Conservation (phyloP, 1,140 invertebrate species). For the Mercenaria mercenaria region DNA sequence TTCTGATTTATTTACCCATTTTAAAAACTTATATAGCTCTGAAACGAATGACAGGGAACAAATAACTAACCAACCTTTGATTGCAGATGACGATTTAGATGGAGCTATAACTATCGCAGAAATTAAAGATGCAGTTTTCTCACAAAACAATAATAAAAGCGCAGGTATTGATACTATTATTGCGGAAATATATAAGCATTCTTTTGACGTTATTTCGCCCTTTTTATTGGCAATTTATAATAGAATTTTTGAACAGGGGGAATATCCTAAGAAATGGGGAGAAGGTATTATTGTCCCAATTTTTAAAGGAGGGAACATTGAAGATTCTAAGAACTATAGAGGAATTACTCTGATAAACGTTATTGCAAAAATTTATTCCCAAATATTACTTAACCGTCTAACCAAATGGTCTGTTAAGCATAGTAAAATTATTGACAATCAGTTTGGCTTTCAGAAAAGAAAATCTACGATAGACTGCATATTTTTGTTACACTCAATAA, state of each 20-base stretch:
- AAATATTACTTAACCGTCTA: constrained; percentile 27
- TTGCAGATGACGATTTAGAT: constrained; percentile 12
- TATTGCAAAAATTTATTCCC: constrained; percentile 26
- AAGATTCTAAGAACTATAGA: constrained; percentile 22
- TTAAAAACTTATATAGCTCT: background rate
- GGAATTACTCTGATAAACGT: constrained; percentile 37
- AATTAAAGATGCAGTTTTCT: background rate
- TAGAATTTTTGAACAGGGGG: background rate
- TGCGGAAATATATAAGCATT: constrained; percentile 10
- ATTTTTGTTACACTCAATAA: constrained; percentile 43
- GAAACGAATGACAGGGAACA: background rate
- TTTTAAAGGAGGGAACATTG: constrained; percentile 20
- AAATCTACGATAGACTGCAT: constrained; percentile 42
- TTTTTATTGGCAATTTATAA: background rate
- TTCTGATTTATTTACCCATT: background rate
- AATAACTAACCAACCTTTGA: background rate
- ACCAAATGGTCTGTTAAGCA: too few relatives aligned
- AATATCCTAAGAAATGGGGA: constrained; percentile 15
- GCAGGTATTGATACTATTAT: background rate
- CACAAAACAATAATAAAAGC: constrained; percentile 41
- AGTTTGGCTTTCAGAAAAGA: too few relatives aligned
- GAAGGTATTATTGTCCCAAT: too few relatives aligned
- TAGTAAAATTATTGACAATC: too few relatives aligned
- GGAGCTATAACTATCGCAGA: background rate
- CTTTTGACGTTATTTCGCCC: background rate